phyloP scores from a whole-genome alignment of 2,797 vertebrate genomes.

The Brachyrhaphis roseni region DNA sequence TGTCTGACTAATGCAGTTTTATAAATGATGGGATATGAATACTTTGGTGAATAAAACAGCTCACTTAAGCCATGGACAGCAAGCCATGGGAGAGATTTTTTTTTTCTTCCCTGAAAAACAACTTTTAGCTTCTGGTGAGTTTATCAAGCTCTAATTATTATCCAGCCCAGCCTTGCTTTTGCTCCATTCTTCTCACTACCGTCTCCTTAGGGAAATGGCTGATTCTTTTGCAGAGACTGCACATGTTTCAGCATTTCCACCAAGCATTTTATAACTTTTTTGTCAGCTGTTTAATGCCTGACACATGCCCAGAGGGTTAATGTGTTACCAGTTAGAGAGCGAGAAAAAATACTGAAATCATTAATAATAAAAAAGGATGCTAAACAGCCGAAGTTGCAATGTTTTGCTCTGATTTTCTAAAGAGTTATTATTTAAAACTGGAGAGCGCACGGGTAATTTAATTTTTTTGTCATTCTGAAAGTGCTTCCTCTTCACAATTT shows the following conservation, averaged over 20 bases:
- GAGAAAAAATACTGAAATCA: neutral
- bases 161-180: conserved; percentile 1
- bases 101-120: neutral
- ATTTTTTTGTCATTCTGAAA: neutral
- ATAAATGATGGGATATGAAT: neutral
- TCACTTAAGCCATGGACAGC: neutral
- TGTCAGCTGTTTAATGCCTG: conserved; percentile 8
- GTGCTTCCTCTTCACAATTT: neutral
- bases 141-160: neutral
- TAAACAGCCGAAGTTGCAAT: neutral
- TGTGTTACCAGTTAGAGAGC: neutral
- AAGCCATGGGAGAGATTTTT: neutral
- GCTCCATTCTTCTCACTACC: neutral
- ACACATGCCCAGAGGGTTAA: neutral
- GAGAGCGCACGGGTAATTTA: neutral
- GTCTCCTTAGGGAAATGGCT: conserved; percentile 3
- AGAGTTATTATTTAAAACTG: neutral
- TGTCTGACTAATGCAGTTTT: neutral
- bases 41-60: neutral
- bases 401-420: conserved; percentile 1
- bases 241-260: conserved; percentile 8
- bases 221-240: neutral
- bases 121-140: neutral
- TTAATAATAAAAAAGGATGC: conserved; percentile 1
- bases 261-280: neutral